These are phyloP conservation scores for Clarias gariepinus DNA, from an alignment of 2,113 vertebrate species.

Conservation along the genomic window DNA sequence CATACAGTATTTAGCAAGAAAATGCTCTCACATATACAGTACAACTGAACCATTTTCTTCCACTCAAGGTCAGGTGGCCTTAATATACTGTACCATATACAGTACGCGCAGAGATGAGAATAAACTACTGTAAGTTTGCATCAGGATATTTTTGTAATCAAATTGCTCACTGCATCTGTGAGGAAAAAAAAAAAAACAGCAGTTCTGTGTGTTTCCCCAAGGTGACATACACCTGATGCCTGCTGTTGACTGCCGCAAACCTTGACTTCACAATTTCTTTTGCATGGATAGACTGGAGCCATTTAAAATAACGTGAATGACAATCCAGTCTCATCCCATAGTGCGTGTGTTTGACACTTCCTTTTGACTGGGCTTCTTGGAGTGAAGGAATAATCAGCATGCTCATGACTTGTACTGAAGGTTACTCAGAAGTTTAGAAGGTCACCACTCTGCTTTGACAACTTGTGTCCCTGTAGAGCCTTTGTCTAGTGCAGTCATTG, in stretches of 20 bases:
- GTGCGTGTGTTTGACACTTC: slow-evolving; percentile 45
- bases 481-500: background rate
- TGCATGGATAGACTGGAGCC: slow-evolving; percentile 55
- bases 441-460: slow-evolving; percentile 28
- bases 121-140: background rate
- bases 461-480: slow-evolving; percentile 18
- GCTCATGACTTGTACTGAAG: slow-evolving; percentile 46
- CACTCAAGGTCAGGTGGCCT: slow-evolving; percentile 68
- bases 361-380: slow-evolving; percentile 39
- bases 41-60: slow-evolving; percentile 41
- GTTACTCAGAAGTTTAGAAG: slow-evolving; percentile 52
- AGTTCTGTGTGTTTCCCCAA: slow-evolving; percentile 31
- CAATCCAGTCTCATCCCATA: slow-evolving; percentile 52
- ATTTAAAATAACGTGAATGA: slow-evolving; percentile 52
- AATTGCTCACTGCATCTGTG: slow-evolving; percentile 15
- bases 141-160: background rate
- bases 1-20: background rate
- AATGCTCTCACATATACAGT: background rate
- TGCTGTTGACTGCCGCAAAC: slow-evolving; percentile 30
- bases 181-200: slow-evolving; percentile 41
- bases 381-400: slow-evolving; percentile 41
- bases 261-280: slow-evolving; percentile 49
- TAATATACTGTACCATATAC: slow-evolving; percentile 48
- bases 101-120: slow-evolving; percentile 17
- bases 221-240: slow-evolving; percentile 42